A percentile compares a stretch with the other conserved stretches of the same genome.
phyloP scores from a whole-genome alignment of 1,140 invertebrate genomes.

The Hyles euphorbiae region DNA sequence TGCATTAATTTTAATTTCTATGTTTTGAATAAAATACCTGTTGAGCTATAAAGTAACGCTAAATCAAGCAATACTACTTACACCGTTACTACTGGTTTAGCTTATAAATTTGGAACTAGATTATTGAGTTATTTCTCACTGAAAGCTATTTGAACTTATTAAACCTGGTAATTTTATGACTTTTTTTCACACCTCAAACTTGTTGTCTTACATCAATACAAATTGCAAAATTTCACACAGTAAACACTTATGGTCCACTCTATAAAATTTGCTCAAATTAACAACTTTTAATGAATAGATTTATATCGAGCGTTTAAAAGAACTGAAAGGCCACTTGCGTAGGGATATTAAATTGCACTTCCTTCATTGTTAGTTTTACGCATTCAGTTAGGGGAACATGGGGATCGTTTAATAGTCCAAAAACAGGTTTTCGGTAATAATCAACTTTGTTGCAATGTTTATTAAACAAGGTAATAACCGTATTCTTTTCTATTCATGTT shows the following conservation, averaged over 20 bases:
- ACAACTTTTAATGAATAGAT: slow-evolving; percentile 25
- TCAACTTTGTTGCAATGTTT: slow-evolving; percentile 70
- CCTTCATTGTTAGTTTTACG: slow-evolving; percentile 49
- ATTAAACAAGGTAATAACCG: slow-evolving; percentile 69
- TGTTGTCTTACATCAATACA: neutral
- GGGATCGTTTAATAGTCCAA: slow-evolving; percentile 14
- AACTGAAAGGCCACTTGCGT: slow-evolving; percentile 35
- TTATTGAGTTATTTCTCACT: no score
- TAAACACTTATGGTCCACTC: slow-evolving; percentile 14
- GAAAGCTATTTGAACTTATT: neutral
- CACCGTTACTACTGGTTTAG: no score
- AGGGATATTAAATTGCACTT: slow-evolving; percentile 63
- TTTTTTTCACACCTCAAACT: slow-evolving; percentile 25
- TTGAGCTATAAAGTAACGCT: no score
- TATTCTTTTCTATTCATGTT: slow-evolving; percentile 35
- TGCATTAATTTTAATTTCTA: no score
- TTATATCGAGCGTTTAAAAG: slow-evolving; percentile 58
- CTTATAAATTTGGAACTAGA: no score
- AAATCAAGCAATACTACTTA: no score
- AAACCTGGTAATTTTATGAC: neutral
- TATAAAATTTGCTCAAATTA: neutral
- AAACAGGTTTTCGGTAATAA: slow-evolving; percentile 53
- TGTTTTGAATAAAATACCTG: no score
- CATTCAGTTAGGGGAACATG: slow-evolving; percentile 33
- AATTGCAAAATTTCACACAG: slow-evolving; percentile 30